Base-by-base conservation (phyloP, 2,888 invertebrate genomes). In the Philhelius pedissequus region DNA sequence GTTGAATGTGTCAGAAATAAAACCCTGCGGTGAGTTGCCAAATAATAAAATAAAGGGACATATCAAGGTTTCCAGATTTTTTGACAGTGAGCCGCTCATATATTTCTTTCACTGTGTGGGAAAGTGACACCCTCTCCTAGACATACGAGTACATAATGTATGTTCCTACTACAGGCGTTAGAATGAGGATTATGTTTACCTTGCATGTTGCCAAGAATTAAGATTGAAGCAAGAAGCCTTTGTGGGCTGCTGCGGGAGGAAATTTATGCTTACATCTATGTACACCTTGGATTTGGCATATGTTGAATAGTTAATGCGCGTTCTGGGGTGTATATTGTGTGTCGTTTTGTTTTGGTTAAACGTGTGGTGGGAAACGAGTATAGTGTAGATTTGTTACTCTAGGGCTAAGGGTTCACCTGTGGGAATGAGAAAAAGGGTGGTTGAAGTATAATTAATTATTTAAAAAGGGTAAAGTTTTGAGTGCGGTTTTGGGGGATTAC, bases 391-490 rank as follows among this genome's bases (percentile, higher is more conserved):
- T n/a, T 56, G 56, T 56, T 35, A 20, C 56, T 20, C 35, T 3
- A n/a, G 38, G 38, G 58, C n/a, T 8, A 38, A 9, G 38, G 22
- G 30, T 62, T 38, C 48, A 54, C 35, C 60, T 60, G 43, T 70
- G 71, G 38, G 60, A 52, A 50, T 52, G 52, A 30, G n/a, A 27
- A 27, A 18, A 66, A n/a, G 22, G 22, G 48, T 13, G 71, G 78
- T 50, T 58, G 18, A 58, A 30, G 62, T 58, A 32, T 66, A 54
- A 78, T 78, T 73, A 73, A 78, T 78, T 78, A 78, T 78, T 78
- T 58, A 78, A 66, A n/a, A 66, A 48, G 48, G 35, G 64, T 48
- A 27, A 58, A 56, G 78, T 66, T 58, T 27, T 15, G 30, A 22
- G 62, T 71, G 54, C 7, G 70, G 56, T 64, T 78, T 45, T 11